Evolutionary conservation across 37 sponge, comb jelly and placozoan species (phyloP).

Genomic region (Petrosia ficiformis): DNA sequence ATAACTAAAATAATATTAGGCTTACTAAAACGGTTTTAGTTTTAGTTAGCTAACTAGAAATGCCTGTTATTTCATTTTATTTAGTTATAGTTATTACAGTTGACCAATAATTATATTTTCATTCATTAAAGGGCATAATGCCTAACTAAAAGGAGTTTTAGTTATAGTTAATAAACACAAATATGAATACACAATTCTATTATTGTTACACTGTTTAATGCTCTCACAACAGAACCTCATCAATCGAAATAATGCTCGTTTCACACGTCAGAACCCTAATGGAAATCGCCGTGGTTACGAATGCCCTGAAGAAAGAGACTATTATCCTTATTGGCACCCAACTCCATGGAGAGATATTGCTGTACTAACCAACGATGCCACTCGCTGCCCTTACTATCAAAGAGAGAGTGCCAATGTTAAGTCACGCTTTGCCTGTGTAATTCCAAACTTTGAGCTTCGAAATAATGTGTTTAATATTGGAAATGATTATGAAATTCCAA

Average conservation of each 20-base stretch:
- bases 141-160: too few relatives aligned
- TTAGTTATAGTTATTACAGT: too few relatives aligned
- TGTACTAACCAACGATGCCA: conserved; percentile 83
- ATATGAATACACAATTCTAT: background rate
- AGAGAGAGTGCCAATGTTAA: conserved; percentile 86
- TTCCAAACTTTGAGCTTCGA: conserved; percentile 40
- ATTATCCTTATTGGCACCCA: conserved; percentile 99
- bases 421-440: conserved; percentile 74
- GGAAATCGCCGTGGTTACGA: conserved; percentile 94
- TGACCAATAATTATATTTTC: background rate
- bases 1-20: too few relatives aligned
- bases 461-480: background rate
- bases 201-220: too few relatives aligned
- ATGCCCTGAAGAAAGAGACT: conserved; percentile 98
- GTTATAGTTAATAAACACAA: too few relatives aligned
- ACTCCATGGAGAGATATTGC: conserved; percentile 98
- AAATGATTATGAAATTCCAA: conserved; percentile 64
- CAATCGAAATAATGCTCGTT: conserved; percentile 62
- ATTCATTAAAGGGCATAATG: background rate
- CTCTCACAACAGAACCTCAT: conserved; percentile 50
- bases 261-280: conserved; percentile 94
- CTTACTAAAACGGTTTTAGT: too few relatives aligned
- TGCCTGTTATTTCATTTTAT: too few relatives aligned
- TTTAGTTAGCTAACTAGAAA: too few relatives aligned
- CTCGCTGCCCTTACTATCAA: conserved; percentile 79